Conservation (phyloP, 2,113 vertebrate genomes). For the Rhea americana region DNA sequence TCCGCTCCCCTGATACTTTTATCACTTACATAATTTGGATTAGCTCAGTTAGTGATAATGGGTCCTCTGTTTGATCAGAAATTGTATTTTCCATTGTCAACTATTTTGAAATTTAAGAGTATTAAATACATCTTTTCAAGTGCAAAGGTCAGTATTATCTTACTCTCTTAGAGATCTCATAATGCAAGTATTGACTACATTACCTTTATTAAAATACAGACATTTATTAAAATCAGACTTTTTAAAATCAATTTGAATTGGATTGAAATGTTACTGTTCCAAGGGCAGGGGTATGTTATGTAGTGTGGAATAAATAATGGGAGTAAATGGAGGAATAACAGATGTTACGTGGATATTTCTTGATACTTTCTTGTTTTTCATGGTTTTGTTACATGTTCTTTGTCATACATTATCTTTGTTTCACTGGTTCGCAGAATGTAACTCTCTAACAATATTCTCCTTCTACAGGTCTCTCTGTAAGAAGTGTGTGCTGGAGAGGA, state of each 20-base stretch:
- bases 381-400: neutral
- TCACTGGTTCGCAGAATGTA: neutral
- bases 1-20: neutral
- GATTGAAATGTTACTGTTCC: neutral
- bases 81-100: neutral
- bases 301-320: neutral
- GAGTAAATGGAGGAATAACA: neutral
- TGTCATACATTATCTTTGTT: neutral
- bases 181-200: neutral
- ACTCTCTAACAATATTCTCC: constrained; percentile 25
- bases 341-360: neutral
- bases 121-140: neutral
- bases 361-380: neutral
- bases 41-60: neutral
- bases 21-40: neutral
- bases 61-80: neutral
- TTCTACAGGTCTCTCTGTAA: constrained; percentile 90
- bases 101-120: neutral
- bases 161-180: neutral
- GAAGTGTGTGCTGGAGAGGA: constrained; percentile 97
- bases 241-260: neutral
- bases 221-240: neutral
- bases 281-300: neutral
- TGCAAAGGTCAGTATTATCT: neutral
- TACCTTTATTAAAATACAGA: neutral